Evolutionary conservation across 2,888 invertebrate genomes (phyloP).

Genomic region (Podabrus alpinus): DNA sequence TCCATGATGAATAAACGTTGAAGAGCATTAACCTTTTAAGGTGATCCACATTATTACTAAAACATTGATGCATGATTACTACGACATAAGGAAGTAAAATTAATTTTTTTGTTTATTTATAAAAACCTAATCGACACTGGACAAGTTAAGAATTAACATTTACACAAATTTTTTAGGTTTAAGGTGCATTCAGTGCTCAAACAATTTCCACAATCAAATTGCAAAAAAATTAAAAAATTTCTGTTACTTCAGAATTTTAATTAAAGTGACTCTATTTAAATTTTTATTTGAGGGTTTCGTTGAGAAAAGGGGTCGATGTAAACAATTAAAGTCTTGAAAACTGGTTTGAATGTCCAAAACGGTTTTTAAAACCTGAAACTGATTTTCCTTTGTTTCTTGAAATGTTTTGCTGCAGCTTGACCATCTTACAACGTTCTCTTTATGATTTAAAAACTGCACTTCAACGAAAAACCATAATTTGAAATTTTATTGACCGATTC

Average conservation of each 20-base stretch:
- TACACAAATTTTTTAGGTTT: too few relatives aligned
- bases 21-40: background rate
- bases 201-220: too few relatives aligned
- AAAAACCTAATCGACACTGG: background rate
- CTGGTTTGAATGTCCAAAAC: background rate
- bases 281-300: background rate
- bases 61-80: background rate
- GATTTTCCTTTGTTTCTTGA: background rate
- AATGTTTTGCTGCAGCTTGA: background rate
- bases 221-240: too few relatives aligned
- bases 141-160: background rate
- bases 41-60: background rate
- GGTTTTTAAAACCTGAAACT: background rate
- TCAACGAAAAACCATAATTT: background rate
- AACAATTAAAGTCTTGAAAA: background rate
- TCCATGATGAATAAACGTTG: background rate
- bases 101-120: background rate
- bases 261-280: background rate
- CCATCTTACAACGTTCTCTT: too few relatives aligned
- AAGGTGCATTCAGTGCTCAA: too few relatives aligned
- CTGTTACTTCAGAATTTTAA: background rate
- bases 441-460: background rate
- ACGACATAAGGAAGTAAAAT: background rate
- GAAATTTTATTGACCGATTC: background rate
- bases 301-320: background rate